phyloP scores from a whole-genome alignment of 2,888 invertebrate genomes.

The Deladenus siricidicola region DNA sequence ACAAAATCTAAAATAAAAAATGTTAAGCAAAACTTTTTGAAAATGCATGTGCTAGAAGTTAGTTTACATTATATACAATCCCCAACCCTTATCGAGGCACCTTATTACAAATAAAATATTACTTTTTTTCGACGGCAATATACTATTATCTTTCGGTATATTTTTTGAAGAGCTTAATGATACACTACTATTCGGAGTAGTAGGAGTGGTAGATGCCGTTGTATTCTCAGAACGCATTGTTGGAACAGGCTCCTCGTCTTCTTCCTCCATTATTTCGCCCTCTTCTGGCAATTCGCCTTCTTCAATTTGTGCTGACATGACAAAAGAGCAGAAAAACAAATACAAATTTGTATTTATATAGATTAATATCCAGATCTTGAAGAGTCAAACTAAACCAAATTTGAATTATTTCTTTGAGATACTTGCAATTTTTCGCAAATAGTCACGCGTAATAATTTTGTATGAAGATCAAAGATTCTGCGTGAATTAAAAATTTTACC shows the following conservation, averaged over 20 bases:
- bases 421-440: no score
- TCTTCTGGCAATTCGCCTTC: slow-evolving; percentile 52
- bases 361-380: no score
- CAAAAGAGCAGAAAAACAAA: no score
- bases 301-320: slow-evolving; percentile 21
- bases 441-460: no score
- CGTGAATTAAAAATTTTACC: no score
- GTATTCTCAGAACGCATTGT: background rate
- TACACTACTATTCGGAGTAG: background rate
- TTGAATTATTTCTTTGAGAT: no score
- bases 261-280: slow-evolving; percentile 49
- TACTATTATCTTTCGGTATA: no score
- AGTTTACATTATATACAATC: no score
- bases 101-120: slow-evolving; percentile 2
- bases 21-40: background rate
- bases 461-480: no score
- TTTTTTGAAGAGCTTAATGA: slow-evolving; percentile 2
- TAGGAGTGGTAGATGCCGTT: background rate
- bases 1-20: slow-evolving; percentile 8
- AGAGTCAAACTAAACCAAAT: no score
- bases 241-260: slow-evolving; percentile 27
- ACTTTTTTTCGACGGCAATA: background rate
- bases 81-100: no score
- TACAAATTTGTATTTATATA: no score
- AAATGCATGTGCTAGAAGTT: background rate